phyloP scores from a whole-genome alignment of 1,140 invertebrate genomes.

The Lordiphosa collinella region DNA sequence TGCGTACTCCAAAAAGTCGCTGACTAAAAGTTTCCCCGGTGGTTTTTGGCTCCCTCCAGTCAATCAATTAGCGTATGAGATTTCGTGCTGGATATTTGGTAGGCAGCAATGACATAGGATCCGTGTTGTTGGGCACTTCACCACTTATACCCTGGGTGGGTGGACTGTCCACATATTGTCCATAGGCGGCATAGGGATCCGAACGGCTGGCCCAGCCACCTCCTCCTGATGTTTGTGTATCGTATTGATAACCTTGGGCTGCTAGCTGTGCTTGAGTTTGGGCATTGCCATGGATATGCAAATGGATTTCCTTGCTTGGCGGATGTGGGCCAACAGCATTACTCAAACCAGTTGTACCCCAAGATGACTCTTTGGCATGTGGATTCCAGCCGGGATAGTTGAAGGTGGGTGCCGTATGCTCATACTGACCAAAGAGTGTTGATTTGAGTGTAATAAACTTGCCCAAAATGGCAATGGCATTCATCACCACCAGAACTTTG shows the following conservation, averaged over 20 bases:
- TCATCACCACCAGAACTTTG: conserved; percentile 74
- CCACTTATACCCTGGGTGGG: conserved; percentile 3
- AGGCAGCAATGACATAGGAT: conserved; percentile 57
- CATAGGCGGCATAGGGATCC: conserved; percentile 65
- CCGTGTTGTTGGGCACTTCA: conserved; percentile 57
- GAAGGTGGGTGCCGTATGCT: conserved; percentile 56
- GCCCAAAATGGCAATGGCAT: conserved; percentile 64
- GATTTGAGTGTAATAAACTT: conserved; percentile 72
- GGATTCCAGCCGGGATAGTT: conserved; percentile 68
- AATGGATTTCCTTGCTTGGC: conserved; percentile 72
- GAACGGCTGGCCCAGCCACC: conserved; percentile 64
- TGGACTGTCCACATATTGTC: conserved; percentile 30
- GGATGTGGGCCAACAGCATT: conserved; percentile 21
- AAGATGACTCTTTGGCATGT: conserved; percentile 51
- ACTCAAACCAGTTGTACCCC: conserved; percentile 39
- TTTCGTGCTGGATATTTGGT: conserved; percentile 63
- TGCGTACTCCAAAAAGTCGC: conserved; percentile 58
- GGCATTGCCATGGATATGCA: conserved; percentile 71
- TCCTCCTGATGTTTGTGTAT: conserved; percentile 30
- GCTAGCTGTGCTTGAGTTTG: conserved; percentile 54
- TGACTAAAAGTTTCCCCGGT: conserved; percentile 66
- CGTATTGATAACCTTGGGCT: conserved; percentile 42
- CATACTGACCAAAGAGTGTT: conserved; percentile 46
- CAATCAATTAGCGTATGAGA: conserved; percentile 45
- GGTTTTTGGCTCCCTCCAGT: conserved; percentile 34